Evolutionary conservation across 2,888 invertebrate species (phyloP).

Genomic region (Elmis aenea): DNA sequence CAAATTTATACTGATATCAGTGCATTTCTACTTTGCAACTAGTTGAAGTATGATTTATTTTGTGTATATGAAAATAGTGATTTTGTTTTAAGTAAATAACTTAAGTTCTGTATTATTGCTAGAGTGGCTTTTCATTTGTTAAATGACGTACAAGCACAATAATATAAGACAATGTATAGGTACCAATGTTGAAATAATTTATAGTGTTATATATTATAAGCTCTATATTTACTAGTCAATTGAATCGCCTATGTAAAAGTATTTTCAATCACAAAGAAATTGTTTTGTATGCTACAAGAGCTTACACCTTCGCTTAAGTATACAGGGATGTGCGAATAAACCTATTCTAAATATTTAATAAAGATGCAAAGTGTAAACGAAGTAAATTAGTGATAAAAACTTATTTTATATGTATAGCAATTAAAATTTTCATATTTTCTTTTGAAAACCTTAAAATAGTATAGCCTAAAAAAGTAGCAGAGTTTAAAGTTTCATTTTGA

Average conservation of each 20-base stretch:
- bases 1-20: too few species aligned
- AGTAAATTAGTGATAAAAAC: constrained; percentile 17
- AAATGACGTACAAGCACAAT: constrained; percentile 39
- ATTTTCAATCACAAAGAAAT: constrained; percentile 22
- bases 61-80: too few species aligned
- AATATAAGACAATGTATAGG: constrained; percentile 47
- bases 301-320: constrained; percentile 15
- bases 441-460: too few species aligned
- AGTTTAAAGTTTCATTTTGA: too few species aligned
- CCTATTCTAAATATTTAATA: constrained; percentile 16
- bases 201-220: constrained; percentile 33
- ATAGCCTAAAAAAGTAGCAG: too few species aligned
- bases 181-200: constrained; percentile 36
- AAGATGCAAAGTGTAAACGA: constrained; percentile 10
- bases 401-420: too few species aligned
- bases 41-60: too few species aligned
- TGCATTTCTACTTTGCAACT: too few species aligned
- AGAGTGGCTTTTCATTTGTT: background rate
- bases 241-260: constrained; percentile 37
- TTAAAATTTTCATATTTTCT: too few species aligned
- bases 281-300: constrained; percentile 20
- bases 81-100: too few species aligned
- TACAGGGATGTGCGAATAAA: constrained; percentile 13
- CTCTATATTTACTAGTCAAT: constrained; percentile 44
- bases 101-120: too few species aligned